phyloP scores from a whole-genome alignment of 1,140 invertebrate species.

The Physella acuta region DNA sequence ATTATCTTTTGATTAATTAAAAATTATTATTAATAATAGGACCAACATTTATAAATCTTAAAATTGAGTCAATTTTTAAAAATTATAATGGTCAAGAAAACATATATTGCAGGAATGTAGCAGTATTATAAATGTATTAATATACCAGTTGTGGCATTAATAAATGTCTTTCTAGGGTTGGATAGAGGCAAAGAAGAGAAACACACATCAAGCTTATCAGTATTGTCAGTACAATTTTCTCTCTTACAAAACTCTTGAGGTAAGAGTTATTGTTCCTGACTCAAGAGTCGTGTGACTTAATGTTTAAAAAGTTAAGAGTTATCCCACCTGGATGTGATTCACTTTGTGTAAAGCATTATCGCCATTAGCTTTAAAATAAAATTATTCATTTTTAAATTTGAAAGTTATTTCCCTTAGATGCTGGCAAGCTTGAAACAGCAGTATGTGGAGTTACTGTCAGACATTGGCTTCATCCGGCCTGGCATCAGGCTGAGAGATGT shows the following conservation, averaged over 20 bases:
- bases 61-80: not conserved
- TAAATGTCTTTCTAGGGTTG: constrained; percentile 43
- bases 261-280: too few species aligned
- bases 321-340: too few species aligned
- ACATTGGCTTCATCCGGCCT: constrained; percentile 53
- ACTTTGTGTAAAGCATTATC: too few species aligned
- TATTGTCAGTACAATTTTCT: constrained; percentile 56
- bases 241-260: constrained; percentile 52
- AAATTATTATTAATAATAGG: too few species aligned
- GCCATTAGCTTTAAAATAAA: not conserved
- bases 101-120: too few species aligned
- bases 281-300: too few species aligned
- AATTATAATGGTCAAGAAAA: not conserved
- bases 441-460: constrained; percentile 55
- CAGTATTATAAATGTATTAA: too few species aligned
- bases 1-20: too few species aligned
- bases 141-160: too few species aligned
- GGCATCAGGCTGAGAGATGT: constrained; percentile 51
- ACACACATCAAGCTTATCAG: constrained; percentile 37
- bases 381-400: not conserved
- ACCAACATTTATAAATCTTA: not conserved
- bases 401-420: constrained; percentile 40
- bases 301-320: too few species aligned
- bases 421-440: constrained; percentile 54
- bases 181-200: constrained; percentile 37